These are phyloP conservation scores for Motacilla alba DNA, from an alignment of 2,113 vertebrate species.

Conservation along the genomic window DNA sequence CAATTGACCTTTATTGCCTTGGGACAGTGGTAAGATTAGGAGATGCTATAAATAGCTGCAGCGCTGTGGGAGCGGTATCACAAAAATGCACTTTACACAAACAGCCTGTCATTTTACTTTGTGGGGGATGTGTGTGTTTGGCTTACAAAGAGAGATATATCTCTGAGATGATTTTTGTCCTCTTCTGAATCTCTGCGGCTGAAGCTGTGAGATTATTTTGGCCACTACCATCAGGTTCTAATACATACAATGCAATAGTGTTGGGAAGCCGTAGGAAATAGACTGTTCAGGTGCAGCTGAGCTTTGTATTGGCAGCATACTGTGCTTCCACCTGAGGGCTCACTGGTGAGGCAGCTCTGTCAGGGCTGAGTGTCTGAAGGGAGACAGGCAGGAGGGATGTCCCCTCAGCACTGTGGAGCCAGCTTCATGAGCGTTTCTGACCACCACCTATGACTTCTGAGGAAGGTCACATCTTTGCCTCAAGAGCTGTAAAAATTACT, in stretches of 20 bases:
- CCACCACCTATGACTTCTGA: background rate
- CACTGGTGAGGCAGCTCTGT: background rate
- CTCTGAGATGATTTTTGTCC: background rate
- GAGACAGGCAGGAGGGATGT: background rate
- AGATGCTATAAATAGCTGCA: conserved; percentile 34
- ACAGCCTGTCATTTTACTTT: background rate
- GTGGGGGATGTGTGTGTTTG: background rate
- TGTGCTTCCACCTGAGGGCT: background rate
- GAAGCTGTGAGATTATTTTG: background rate
- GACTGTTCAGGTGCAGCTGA: background rate
- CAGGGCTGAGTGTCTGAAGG: background rate
- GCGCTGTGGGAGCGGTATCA: background rate
- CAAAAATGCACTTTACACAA: background rate
- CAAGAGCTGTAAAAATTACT: background rate
- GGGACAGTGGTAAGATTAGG: conserved; percentile 31
- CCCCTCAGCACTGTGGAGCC: background rate
- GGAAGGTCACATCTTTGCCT: background rate
- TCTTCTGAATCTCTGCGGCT: background rate
- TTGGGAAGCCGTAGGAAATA: background rate
- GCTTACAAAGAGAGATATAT: background rate
- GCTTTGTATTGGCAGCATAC: background rate
- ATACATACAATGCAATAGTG: background rate
- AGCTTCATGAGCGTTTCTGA: background rate
- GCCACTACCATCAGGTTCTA: background rate
- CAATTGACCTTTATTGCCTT: conserved; percentile 49